Percentiles rank a stretch among this genome's conserved stretches.
phyloP scores from a whole-genome alignment of 2,797 vertebrate species.

The Etheostoma perlongum region DNA sequence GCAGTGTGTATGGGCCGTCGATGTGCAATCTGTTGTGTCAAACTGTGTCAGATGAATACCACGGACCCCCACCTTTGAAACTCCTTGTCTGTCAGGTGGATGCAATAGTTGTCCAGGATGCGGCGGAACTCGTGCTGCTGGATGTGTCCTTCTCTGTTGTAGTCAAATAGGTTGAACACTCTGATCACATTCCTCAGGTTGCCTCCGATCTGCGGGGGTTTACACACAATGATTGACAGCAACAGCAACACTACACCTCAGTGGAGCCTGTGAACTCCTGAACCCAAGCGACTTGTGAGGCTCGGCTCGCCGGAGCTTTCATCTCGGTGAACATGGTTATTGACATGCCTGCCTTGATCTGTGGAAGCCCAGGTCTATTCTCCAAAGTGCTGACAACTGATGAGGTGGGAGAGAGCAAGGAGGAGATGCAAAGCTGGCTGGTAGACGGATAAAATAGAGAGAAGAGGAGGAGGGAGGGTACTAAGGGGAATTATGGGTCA shows the following conservation, averaged over 20 bases:
- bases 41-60: not conserved
- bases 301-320: constrained; percentile 41
- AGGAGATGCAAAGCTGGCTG: constrained; percentile 16
- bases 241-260: constrained; percentile 32
- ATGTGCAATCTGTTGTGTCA: constrained; percentile 6
- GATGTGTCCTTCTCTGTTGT: constrained; percentile 65
- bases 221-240: constrained; percentile 53
- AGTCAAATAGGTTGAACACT: constrained; percentile 77
- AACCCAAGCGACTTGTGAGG: constrained; percentile 31
- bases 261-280: constrained; percentile 54
- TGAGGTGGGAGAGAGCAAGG: constrained; percentile 23
- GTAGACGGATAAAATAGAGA: constrained; percentile 18
- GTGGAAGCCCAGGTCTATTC: constrained; percentile 19
- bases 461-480: not conserved
- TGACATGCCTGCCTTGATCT: constrained; percentile 57
- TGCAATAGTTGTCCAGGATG: constrained; percentile 74
- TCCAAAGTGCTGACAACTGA: constrained; percentile 43
- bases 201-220: constrained; percentile 72
- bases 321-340: constrained; percentile 57
- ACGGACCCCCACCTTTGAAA: constrained; percentile 71
- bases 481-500: constrained; percentile 23
- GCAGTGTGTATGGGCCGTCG: not conserved
- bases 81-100: constrained; percentile 73
- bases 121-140: constrained; percentile 59
- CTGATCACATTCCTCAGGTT: constrained; percentile 78